Conservation (phyloP, 2,888 invertebrate genomes). For the Lymantria dispar region DNA sequence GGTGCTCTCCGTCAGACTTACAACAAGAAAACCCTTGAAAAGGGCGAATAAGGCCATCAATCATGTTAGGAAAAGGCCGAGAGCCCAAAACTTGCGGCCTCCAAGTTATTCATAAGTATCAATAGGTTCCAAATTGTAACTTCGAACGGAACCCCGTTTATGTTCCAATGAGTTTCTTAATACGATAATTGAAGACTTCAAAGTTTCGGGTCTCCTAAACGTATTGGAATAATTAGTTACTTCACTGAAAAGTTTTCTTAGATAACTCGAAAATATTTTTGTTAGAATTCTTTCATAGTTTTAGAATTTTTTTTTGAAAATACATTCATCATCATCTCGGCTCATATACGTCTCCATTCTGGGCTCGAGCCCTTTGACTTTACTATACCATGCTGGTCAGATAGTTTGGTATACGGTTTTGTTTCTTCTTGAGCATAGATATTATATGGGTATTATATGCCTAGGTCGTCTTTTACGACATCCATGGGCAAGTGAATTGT, state of each 20-base stretch:
- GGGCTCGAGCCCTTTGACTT: no score
- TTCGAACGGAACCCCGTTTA: conserved; percentile 24
- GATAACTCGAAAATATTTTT: no score
- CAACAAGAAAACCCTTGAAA: neutral
- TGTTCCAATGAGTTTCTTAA: conserved; percentile 25
- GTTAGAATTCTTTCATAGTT: no score
- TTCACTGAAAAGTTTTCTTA: neutral
- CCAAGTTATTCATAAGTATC: conserved; percentile 14
- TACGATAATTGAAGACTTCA: conserved; percentile 27
- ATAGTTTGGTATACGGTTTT: no score
- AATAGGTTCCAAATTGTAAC: conserved; percentile 26
- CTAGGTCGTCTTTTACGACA: no score
- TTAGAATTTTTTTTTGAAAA: no score
- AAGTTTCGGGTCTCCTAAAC: conserved; percentile 14
- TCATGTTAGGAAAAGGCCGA: conserved; percentile 22
- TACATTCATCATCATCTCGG: no score
- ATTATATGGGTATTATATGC: no score
- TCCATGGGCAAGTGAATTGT: no score
- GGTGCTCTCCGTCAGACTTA: neutral
- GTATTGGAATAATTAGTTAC: conserved; percentile 9
- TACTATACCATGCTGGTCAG: no score
- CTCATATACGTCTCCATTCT: no score
- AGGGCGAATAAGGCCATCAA: conserved; percentile 23
- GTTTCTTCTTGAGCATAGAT: no score
- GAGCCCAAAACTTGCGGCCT: conserved; percentile 22